Evolutionary conservation across 1,140 invertebrate genomes (phyloP), one percentile per base, ranked within the genome.

Genomic region (Lasioglossum baleicum): DNA sequence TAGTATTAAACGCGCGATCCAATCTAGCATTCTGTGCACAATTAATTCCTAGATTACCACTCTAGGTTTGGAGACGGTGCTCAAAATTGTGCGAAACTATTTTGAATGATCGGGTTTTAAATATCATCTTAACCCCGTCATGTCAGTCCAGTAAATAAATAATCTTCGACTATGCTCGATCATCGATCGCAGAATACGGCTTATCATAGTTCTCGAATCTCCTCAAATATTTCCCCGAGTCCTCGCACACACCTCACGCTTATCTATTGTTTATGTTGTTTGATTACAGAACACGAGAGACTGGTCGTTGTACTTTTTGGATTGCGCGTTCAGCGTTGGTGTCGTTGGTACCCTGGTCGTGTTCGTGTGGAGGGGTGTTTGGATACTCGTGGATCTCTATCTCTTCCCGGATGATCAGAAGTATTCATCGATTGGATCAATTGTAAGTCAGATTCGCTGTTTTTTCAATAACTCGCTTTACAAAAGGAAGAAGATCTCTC

Each of bases 311-410:
- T 97, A 97, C 93, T 94, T 97, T 68, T 90, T 97, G 89, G 97
- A 98, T 93, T 97, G 96, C 89, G 92, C 97, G 63, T 97, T 98
- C 92, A 97, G 96, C 26, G 96, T 98, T 53, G 94, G 96, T 61
- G 94, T 98, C 35, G 95, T 97, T 66, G 97, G 97, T 2, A 96
- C 96, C 0, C 93, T 98, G 73, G 96, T 98, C 40, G 96, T 98
- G 1, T 96, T 97, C 88, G 96, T 97, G 15, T 98, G 97, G 97
- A 94, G 97, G 87, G 97, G 97, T 48, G 94, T 95, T 31, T 98
- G 97, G 97, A 95, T 95, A 10, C 92, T 97, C 61, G 93, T 97
- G 64, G 97, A 98, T 90, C 92, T 96, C 76, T 95, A 95, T 86
- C 91, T 98, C 7, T 98, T 95, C 89, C 97, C 97, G 2, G 94